Evolutionary conservation across 2,797 vertebrate genomes (phyloP), one percentile per base, ranked within the genome.

Genomic region (Lithobates sylvaticus): DNA sequence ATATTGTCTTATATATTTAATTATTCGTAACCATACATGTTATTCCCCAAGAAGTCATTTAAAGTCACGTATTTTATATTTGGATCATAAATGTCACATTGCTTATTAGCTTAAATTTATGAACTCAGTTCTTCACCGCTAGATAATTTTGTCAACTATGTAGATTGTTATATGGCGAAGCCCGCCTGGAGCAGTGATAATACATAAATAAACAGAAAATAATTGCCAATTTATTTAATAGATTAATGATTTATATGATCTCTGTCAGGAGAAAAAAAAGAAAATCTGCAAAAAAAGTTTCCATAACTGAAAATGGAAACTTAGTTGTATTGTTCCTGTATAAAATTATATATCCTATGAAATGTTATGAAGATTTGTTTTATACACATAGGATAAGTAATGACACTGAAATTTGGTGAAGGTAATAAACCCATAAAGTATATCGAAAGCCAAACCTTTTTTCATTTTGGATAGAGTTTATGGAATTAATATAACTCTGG

Each of bases 91-190:
- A 78, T 71, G 83, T 77, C 83, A 84, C 1, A 39, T 71, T 36
- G 36, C 70, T 78, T 84, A 78, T 84, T 50, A 71, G 42, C 44
- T 71, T 32, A 71, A 84, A 84, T 84, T 70, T 18, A 84, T 84
- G 42, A 58, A 64, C 44, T 10, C 67, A 26, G 29, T 71, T 71
- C 39, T 39, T 29, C 58, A 70, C 50, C 42, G 26, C 42, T 74
- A 5, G 79, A 72, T 54, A 70, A 54, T 70, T 36, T 42, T 61
- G 47, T 84, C 32, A 77, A 39, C 69, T 58, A 29, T 32, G 21
- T 21, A 44, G 26, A 67, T 26, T 70, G 67, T 61, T 68, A 77
- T 26, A 69, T 32, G 34, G 39, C 23, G n/a, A 70, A 70, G 16
- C 39, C 74, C 29, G 21, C 18, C 32, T 70, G 27, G 23, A 36